Evolutionary conservation across 2,113 vertebrate genomes (phyloP).

Genomic region (Notechis scutatus): DNA sequence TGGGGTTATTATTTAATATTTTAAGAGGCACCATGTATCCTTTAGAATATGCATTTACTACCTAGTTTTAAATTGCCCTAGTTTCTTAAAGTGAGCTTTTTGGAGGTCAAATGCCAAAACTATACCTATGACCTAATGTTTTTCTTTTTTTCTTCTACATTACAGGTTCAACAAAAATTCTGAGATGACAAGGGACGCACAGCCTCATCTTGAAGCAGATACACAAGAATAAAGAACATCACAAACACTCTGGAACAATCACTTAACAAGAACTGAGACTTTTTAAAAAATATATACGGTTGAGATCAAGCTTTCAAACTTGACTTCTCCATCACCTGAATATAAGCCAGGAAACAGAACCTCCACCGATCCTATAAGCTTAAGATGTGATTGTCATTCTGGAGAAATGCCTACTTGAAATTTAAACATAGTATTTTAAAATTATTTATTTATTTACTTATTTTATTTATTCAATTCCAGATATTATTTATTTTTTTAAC

Average conservation of each 20-base stretch:
- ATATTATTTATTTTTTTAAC: slow-evolving; percentile 4
- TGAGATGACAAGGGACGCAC: not conserved
- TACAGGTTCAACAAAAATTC: not conserved
- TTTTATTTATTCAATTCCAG: not conserved
- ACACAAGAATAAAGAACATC: not conserved
- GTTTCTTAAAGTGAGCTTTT: not conserved
- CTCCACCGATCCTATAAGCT: not conserved
- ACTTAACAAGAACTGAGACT: not conserved
- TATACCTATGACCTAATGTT: not conserved
- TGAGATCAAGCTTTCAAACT: not conserved
- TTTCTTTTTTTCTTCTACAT: not conserved
- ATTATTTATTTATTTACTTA: not conserved
- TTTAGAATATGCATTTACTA: not conserved
- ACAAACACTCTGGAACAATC: not conserved
- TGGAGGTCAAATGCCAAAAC: not conserved
- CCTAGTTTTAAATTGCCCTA: not conserved
- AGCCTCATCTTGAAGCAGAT: not conserved
- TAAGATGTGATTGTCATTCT: not conserved
- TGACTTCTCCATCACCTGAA: not conserved
- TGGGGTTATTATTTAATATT: not conserved
- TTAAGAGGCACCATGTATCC: not conserved
- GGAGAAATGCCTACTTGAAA: not conserved
- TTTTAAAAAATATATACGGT: not conserved
- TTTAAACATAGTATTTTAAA: not conserved
- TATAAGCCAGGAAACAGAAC: not conserved